Evolutionary conservation across 2,888 invertebrate genomes (phyloP).

Genomic region (Anthoptus insignis): DNA sequence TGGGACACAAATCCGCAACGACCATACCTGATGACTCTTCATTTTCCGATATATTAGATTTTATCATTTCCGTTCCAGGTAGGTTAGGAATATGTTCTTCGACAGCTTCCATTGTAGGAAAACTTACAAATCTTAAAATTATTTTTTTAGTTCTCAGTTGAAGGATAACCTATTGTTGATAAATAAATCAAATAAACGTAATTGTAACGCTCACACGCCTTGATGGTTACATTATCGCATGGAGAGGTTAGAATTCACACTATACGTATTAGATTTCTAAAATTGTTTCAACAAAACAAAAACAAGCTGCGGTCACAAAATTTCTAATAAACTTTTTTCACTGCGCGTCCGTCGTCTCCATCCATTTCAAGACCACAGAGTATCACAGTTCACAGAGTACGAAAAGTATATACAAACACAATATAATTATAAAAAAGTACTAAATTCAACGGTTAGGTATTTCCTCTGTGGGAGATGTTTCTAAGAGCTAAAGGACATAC

Average conservation of each 20-base stretch:
- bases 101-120: constrained; percentile 60
- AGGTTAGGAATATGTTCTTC: constrained; percentile 59
- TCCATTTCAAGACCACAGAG: constrained; percentile 44
- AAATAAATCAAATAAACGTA: constrained; percentile 61
- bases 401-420: too few species aligned
- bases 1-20: constrained; percentile 66
- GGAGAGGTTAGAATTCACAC: constrained; percentile 10
- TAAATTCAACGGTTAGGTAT: too few species aligned
- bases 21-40: constrained; percentile 54
- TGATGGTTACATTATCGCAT: constrained; percentile 43
- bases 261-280: constrained; percentile 23
- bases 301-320: constrained; percentile 36
- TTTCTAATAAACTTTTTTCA: constrained; percentile 50
- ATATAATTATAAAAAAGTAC: too few species aligned
- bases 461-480: too few species aligned
- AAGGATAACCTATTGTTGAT: constrained; percentile 60
- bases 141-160: constrained; percentile 31
- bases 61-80: constrained; percentile 56
- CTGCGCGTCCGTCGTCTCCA: constrained; percentile 55
- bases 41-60: constrained; percentile 56
- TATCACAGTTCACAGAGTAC: neutral
- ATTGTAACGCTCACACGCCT: constrained; percentile 39
- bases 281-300: constrained; percentile 34
- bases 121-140: constrained; percentile 31
- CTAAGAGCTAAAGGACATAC: too few species aligned